A percentile compares a stretch with the other conserved stretches of the same genome.
phyloP scores from a whole-genome alignment of 2,113 vertebrate species.

The Penelope pileata region DNA sequence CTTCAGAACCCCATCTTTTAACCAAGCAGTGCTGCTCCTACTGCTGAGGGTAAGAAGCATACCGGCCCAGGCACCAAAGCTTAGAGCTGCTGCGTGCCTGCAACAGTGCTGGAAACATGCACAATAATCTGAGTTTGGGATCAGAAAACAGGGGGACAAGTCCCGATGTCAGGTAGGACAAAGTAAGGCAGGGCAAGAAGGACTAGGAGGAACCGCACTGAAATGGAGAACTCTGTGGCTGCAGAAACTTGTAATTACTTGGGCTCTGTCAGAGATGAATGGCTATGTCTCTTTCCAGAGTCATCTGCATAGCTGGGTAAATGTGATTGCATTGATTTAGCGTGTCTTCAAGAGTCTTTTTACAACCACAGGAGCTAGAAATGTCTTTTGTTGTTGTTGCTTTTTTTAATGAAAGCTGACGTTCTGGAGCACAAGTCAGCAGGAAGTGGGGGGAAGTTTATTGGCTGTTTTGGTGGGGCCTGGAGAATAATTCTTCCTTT shows the following conservation, averaged over 20 bases:
- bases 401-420: conserved; percentile 52
- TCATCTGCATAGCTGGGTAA: conserved; percentile 25
- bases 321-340: conserved; percentile 37
- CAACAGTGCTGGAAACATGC: not conserved
- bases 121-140: not conserved
- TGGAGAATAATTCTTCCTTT: conserved; percentile 65
- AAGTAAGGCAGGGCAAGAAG: not conserved
- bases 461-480: conserved; percentile 63
- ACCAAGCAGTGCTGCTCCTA: not conserved
- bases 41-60: not conserved
- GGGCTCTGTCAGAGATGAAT: conserved; percentile 11
- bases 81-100: not conserved
- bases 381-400: conserved; percentile 54
- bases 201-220: not conserved
- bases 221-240: not conserved
- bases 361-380: conserved; percentile 52
- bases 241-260: conserved; percentile 4
- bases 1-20: not conserved
- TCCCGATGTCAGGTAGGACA: not conserved
- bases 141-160: not conserved
- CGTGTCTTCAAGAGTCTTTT: conserved; percentile 43
- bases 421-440: conserved; percentile 53
- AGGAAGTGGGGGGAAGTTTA: conserved; percentile 53
- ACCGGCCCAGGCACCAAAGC: not conserved
- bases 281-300: not conserved